Conservation (phyloP, 2,113 vertebrate genomes). For the Hassar affinis region DNA sequence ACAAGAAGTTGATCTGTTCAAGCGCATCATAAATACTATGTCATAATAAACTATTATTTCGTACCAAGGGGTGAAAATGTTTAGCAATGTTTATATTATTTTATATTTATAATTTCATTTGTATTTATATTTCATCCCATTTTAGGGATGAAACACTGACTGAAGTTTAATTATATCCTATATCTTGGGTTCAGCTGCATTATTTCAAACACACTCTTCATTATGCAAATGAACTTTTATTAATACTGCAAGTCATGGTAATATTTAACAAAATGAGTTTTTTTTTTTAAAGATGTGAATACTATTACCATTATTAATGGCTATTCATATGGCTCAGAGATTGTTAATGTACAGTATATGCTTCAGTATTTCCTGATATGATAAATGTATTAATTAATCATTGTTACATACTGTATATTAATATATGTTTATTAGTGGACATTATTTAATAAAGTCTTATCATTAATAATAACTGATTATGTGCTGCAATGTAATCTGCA, state of each 20-base stretch:
- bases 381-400: neutral
- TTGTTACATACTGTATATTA: neutral
- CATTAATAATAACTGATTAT: neutral
- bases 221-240: neutral
- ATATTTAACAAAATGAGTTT: neutral
- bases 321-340: neutral
- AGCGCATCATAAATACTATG: neutral
- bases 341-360: neutral
- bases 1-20: neutral
- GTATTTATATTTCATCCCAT: neutral
- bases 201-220: neutral
- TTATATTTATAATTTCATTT: neutral
- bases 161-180: neutral
- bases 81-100: neutral
- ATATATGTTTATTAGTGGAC: neutral
- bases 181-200: neutral
- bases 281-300: neutral
- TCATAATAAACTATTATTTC: neutral
- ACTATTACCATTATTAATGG: neutral
- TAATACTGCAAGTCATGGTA: neutral
- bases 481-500: too few species aligned
- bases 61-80: neutral
- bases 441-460: neutral
- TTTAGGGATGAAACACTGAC: neutral
- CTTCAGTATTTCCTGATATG: neutral